Conservation (phyloP, 30 jellyfish, hydroid and myxozoan genomes). For the Cassiopea xamachana region DNA sequence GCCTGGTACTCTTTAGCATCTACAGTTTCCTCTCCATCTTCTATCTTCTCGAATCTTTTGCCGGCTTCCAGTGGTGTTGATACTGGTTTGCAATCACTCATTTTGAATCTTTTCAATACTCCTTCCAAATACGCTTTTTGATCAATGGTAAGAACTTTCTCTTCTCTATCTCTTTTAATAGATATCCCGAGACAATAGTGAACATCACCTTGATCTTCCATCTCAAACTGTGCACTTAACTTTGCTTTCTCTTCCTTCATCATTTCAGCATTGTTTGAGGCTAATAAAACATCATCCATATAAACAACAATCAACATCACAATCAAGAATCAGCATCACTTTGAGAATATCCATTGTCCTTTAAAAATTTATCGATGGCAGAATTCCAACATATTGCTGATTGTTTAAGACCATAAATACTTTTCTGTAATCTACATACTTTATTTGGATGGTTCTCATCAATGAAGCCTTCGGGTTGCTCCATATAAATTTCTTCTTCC, state of each 20-base stretch:
- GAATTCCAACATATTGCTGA: too few relatives aligned
- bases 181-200: not conserved
- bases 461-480: not conserved
- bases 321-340: not conserved
- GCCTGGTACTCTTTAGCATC: not conserved
- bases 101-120: not conserved
- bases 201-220: not conserved
- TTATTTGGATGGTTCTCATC: not conserved
- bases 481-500: not conserved
- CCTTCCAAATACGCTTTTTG: not conserved
- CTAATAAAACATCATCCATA: not conserved
- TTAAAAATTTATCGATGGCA: not conserved
- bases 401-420: too few relatives aligned
- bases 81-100: not conserved
- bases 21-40: not conserved
- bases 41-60: not conserved
- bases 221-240: not conserved
- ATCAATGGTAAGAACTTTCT: not conserved
- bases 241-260: not conserved
- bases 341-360: not conserved
- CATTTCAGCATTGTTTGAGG: not conserved
- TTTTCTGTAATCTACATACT: too few relatives aligned
- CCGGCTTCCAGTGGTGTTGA: not conserved
- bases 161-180: not conserved
- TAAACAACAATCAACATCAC: not conserved